phyloP scores from a whole-genome alignment of 2,888 invertebrate species.

The Lasioglossum calceatum region DNA sequence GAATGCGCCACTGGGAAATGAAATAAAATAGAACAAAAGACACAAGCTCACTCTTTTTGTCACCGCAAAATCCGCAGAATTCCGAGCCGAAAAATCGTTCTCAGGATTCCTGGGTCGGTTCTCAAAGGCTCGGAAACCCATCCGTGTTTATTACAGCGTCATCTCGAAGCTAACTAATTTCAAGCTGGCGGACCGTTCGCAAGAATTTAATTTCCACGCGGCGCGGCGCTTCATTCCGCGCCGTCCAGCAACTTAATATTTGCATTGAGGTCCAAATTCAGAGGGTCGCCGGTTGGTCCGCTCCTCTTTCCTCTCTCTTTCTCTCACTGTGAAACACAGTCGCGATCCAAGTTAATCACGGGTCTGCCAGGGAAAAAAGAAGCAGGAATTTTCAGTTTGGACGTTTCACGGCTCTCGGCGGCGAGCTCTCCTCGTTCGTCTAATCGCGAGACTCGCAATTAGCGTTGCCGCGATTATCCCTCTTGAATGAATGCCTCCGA shows the following conservation, averaged over 20 bases:
- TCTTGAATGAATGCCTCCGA: conserved; percentile 21
- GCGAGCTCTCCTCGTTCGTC: background rate
- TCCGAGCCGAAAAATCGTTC: background rate
- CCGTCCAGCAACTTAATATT: conserved; percentile 14
- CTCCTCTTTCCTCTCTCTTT: background rate
- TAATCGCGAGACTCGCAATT: conserved; percentile 35
- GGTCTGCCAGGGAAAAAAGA: background rate
- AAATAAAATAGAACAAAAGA: background rate
- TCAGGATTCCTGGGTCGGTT: background rate
- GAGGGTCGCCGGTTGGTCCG: background rate
- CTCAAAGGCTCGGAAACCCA: background rate
- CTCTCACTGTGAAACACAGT: background rate
- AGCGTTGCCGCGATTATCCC: conserved; percentile 33
- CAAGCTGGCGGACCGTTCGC: background rate
- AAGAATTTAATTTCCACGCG: conserved; percentile 16
- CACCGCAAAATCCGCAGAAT: background rate
- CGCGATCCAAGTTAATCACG: background rate
- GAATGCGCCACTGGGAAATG: no score
- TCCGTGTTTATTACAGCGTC: background rate
- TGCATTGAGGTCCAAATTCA: conserved; percentile 7
- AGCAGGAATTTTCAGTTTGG: background rate
- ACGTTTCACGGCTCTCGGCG: background rate
- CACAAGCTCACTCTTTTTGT: background rate
- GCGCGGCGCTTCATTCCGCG: background rate
- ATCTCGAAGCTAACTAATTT: conserved; percentile 7